Evolutionary conservation across 2,113 vertebrate genomes (phyloP).

Genomic region (Genyomyrus donnyi): DNA sequence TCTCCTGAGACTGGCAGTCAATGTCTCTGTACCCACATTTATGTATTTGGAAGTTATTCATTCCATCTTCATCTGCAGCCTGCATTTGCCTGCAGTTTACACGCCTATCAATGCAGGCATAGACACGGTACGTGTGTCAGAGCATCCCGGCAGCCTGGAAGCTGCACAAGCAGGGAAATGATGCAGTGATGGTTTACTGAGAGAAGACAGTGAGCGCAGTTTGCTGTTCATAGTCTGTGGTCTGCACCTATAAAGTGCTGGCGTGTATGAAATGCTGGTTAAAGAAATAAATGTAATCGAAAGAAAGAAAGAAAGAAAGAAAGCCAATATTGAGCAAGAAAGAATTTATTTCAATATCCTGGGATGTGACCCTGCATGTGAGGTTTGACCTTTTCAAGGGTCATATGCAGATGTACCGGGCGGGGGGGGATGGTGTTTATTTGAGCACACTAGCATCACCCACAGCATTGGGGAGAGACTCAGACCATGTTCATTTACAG

Average conservation of each 20-base stretch:
- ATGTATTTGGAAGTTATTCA: not conserved
- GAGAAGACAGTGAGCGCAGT: not conserved
- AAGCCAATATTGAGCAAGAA: not conserved
- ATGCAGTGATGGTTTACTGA: not conserved
- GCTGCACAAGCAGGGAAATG: not conserved
- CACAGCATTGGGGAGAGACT: not conserved
- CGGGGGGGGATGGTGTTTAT: not conserved
- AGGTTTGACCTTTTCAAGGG: not conserved
- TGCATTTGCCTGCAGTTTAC: not conserved
- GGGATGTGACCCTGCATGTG: not conserved
- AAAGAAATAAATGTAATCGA: not conserved
- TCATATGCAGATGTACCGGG: not conserved
- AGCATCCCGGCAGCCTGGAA: not conserved
- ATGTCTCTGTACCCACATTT: not conserved
- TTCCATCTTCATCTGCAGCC: not conserved
- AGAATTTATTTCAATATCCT: not conserved
- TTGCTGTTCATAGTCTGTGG: not conserved
- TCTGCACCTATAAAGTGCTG: not conserved
- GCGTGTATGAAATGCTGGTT: not conserved
- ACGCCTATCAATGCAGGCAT: not conserved
- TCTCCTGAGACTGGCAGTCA: not conserved
- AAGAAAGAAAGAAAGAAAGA: too few relatives aligned
- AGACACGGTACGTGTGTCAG: not conserved
- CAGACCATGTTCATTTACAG: not conserved
- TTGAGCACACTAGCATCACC: not conserved